Evolutionary conservation across 2,113 vertebrate species (phyloP), one percentile per base, ranked within the genome.

Genomic region (Gadus macrocephalus): DNA sequence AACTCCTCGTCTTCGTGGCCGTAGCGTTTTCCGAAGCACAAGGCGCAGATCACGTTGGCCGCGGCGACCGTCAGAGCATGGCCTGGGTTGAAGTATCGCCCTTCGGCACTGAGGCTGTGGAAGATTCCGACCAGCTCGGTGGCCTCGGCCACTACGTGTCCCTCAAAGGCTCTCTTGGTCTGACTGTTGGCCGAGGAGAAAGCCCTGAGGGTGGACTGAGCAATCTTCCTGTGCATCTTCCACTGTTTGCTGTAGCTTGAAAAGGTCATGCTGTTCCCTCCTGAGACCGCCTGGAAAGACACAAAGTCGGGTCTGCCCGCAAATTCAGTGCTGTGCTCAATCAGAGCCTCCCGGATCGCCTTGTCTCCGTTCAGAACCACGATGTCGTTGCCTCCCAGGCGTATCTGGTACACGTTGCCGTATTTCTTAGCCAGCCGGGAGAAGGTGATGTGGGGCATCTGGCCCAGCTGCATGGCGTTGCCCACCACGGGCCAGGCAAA

Each of bases 21-120:
- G 1, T 94, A 94, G 19, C 92, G 92, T 72, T 88, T 91, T 31
- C 94, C 93, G 53, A 94, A 95, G 85, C 94, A 95, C 68, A 95
- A 78, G 16, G 91, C 93, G 19, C 92, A 93, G 64, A 95, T 90
- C 1, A 94, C 89, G 15, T 94, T 94, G 16, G 92, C 93, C 11
- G 90, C 89, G 69, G 93, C 92, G 42, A 93, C 90, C 4, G 87
- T 89, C 61, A 93, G 66, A n/a, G 91, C 85, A 9, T 85, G 87
- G 62, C 78, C 75, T 0, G 93, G 93, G 82, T 92, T 83, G 70
- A 92, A 92, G 79, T 83, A 88, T 19, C 78, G 55, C 1, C 70
- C 78, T 0, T 77, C 81, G 16, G 12, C 65, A 55, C 90, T 84
- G 12, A 76, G 82, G 62, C 38, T 62, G 60, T 89, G 74, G 68